phyloP scores from a whole-genome alignment of 2,888 invertebrate genomes.

The Chymomyza caudatula region DNA sequence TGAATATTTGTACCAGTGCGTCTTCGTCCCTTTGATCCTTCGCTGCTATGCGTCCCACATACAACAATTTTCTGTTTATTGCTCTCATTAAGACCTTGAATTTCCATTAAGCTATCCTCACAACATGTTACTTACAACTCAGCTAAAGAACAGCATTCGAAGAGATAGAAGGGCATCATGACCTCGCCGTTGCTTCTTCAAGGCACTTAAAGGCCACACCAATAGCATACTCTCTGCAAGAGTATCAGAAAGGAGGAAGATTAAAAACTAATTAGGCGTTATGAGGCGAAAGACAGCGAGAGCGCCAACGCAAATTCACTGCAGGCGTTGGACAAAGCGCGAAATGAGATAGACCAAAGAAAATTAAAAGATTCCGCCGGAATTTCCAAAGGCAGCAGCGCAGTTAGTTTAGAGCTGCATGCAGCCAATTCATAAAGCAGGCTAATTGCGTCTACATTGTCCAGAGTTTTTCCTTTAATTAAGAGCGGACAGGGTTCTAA shows the following conservation, averaged over 20 bases:
- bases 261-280: conserved; percentile 53
- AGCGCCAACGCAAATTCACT: background rate
- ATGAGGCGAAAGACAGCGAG: background rate
- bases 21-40: too few relatives aligned
- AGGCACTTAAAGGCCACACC: background rate
- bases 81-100: too few relatives aligned
- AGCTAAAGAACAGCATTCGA: too few relatives aligned
- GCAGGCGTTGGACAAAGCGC: background rate
- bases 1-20: too few relatives aligned
- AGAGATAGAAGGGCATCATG: too few relatives aligned
- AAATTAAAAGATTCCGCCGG: background rate
- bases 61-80: too few relatives aligned
- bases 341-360: background rate
- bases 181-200: too few relatives aligned
- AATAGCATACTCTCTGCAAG: background rate
- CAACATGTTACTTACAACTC: too few relatives aligned
- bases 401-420: conserved; percentile 5
- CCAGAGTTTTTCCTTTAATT: conserved; percentile 2
- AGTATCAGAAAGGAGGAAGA: conserved; percentile 2
- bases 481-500: background rate
- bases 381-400: conserved; percentile 1
- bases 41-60: too few relatives aligned
- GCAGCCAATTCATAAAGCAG: background rate
- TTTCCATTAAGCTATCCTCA: too few relatives aligned
- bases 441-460: conserved; percentile 28